These are phyloP conservation scores for Orthonevra nobilis DNA, from an alignment of 2,888 invertebrate genomes.

Conservation along the genomic window DNA sequence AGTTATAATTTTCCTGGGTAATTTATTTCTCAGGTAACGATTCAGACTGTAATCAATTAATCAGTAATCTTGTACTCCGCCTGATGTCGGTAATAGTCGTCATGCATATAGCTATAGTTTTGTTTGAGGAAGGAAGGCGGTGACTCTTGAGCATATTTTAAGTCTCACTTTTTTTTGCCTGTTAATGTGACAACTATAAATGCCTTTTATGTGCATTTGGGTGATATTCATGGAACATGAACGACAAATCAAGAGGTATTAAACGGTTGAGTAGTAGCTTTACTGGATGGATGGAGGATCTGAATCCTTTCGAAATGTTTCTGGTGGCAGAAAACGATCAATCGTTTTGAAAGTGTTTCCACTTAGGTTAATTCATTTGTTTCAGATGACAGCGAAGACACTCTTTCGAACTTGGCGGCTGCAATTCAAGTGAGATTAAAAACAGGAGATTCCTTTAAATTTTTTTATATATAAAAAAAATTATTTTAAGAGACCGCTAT, in stretches of 20 bases:
- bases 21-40: conserved; percentile 45
- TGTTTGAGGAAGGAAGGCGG: conserved; percentile 25
- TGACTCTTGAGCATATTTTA: conserved; percentile 15
- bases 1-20: conserved; percentile 58
- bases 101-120: conserved; percentile 10
- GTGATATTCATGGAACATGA: background rate
- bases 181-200: conserved; percentile 28
- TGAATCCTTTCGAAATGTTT: no score
- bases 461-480: no score
- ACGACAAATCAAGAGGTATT: background rate
- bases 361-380: no score
- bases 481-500: no score
- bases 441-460: no score
- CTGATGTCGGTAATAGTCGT: background rate
- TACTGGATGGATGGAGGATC: no score
- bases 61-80: conserved; percentile 45
- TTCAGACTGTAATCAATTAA: conserved; percentile 63
- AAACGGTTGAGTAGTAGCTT: no score
- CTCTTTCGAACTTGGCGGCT: no score
- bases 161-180: conserved; percentile 9
- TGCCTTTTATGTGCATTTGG: conserved; percentile 18
- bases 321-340: no score
- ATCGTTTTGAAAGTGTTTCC: no score
- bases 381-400: no score
- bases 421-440: no score